Conservation (phyloP, 1,140 invertebrate species). For the Melipona quadrifasciata region DNA sequence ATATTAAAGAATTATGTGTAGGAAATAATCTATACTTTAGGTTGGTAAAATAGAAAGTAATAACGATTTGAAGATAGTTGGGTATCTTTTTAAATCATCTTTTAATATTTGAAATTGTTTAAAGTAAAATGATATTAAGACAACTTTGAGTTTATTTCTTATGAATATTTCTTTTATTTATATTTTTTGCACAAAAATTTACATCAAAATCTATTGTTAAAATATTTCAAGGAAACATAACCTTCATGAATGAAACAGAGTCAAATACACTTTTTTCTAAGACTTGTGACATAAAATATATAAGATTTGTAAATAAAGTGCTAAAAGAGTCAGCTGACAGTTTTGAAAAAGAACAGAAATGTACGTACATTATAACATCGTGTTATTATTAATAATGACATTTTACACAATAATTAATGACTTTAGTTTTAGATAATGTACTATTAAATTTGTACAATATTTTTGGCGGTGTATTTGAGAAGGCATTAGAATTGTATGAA, state of each 20-base stretch:
- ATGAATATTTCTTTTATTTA: not conserved
- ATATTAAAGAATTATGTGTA: not conserved
- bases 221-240: not conserved
- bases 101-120: not conserved
- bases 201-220: not conserved
- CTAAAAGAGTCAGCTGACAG: constrained; percentile 64
- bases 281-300: constrained; percentile 45
- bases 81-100: not conserved
- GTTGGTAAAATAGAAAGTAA: not conserved
- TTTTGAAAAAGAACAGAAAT: constrained; percentile 69
- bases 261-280: not conserved
- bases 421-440: constrained; percentile 81
- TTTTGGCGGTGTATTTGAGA: constrained; percentile 83
- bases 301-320: constrained; percentile 44
- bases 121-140: not conserved
- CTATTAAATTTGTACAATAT: constrained; percentile 82
- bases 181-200: not conserved
- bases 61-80: not conserved
- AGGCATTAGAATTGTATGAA: constrained; percentile 84
- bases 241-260: constrained; percentile 34
- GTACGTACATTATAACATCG: constrained; percentile 53
- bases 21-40: not conserved
- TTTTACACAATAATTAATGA: constrained; percentile 5
- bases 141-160: too few relatives aligned
- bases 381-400: not conserved